Evolutionary conservation across 2,888 invertebrate genomes (phyloP), one percentile per base, ranked within the genome.

Genomic region (Diarsia mendica): DNA sequence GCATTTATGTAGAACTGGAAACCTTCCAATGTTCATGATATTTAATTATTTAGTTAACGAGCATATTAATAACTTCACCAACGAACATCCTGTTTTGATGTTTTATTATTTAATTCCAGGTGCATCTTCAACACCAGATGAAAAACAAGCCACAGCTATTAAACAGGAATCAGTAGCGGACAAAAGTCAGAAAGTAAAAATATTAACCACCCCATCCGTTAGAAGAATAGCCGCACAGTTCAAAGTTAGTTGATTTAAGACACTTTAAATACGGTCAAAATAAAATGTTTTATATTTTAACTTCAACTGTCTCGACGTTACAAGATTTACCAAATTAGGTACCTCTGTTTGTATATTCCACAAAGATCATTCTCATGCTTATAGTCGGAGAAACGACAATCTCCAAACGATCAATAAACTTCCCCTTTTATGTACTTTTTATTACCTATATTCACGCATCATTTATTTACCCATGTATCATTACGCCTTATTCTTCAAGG

Each of bases 141-240:
- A 76, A 46, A 89, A 88, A 78, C 79, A 83, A 75, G 85, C 77
- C 65, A 65, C 68, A 63, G 75, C 71, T 20, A 87, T 85, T 10
- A 87, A 90, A 83, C 89, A 88, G 77, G 80, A 70, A 58, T 75
- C 80, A 48, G 71, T 79, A 66, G 75, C 77, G 2, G 90, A 90
- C 58, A 83, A 86, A 69, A 87, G 77, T 63, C 91, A 91, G 80
- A 92, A 87, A 89, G 80, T 89, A 4, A 97, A 95, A 94, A 93
- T 97, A 58, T 94, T 99, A 71, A 98, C 99, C 0, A 99, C 99
- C 2, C 99, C 99, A 3, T 98, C 99, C 48, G 99, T 99, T 2
- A 97, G 99, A 87, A 97, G 99, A 92, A 97, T 99, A 87, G 99
- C 99, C 9, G 97, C 97, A 93, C 99, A 99, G 94, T 97, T 99